These are phyloP conservation scores for Pardalotus punctatus DNA, from an alignment of 2,113 vertebrate genomes.

Conservation along the genomic window DNA sequence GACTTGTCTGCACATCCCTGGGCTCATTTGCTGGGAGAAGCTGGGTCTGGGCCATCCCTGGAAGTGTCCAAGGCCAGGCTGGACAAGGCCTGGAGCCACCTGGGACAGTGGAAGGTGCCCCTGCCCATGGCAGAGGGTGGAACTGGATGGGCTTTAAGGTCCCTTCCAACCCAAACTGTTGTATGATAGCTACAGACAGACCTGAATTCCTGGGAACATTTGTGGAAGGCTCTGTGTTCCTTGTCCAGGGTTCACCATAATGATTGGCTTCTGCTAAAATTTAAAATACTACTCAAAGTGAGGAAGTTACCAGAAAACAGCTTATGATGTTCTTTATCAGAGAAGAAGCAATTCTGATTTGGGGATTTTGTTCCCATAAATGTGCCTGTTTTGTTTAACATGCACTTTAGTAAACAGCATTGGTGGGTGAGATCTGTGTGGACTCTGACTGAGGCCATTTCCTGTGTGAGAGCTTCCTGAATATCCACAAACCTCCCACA, in stretches of 20 bases:
- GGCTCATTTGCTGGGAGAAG: neutral
- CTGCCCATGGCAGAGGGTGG: neutral
- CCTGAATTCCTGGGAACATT: neutral
- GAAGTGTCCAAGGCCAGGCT: fast-evolving
- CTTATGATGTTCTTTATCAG: neutral
- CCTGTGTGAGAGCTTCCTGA: neutral
- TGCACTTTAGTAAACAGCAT: fast-evolving
- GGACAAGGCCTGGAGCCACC: neutral
- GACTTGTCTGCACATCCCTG: neutral
- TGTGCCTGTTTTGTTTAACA: neutral
- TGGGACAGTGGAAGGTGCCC: neutral
- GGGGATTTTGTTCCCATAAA: neutral
- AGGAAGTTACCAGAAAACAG: neutral
- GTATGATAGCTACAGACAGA: neutral
- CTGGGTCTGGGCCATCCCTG: neutral
- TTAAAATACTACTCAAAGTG: neutral
- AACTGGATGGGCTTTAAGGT: fast-evolving
- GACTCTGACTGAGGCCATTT: neutral
- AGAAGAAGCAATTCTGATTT: neutral
- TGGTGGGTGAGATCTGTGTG: fast-evolving
- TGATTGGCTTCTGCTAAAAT: neutral
- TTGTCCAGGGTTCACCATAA: neutral
- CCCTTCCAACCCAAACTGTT: neutral
- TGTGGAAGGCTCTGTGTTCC: neutral
- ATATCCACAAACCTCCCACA: fast-evolving